Evolutionary conservation across 2,888 invertebrate species (phyloP).

Genomic region (Allophyes oxyacanthae): DNA sequence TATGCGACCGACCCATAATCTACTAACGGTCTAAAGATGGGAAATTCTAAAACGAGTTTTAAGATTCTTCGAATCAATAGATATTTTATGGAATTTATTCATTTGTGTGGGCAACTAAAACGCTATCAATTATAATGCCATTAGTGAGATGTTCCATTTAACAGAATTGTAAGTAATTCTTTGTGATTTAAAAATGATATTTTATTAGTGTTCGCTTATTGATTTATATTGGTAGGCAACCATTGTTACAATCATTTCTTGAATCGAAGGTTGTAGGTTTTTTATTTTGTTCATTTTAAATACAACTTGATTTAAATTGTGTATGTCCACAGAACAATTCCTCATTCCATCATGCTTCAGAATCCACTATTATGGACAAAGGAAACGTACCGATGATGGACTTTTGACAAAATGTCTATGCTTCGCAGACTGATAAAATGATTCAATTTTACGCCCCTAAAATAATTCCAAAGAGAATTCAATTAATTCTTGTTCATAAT

Average conservation of each 20-base stretch:
- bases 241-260: background rate
- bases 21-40: slow-evolving; percentile 2
- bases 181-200: background rate
- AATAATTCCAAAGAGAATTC: no score
- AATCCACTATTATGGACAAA: no score
- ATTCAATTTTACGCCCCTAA: no score
- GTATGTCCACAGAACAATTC: no score
- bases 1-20: slow-evolving; percentile 15
- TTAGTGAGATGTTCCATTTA: slow-evolving; percentile 5
- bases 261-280: no score
- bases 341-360: no score
- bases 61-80: background rate
- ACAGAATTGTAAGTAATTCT: slow-evolving; percentile 7
- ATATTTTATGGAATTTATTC: slow-evolving; percentile 11
- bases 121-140: slow-evolving; percentile 23
- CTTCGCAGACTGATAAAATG: no score
- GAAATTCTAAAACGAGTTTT: slow-evolving; percentile 21
- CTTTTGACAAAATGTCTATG: no score
- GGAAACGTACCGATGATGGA: no score
- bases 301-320: no score
- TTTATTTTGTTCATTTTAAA: no score
- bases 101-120: slow-evolving; percentile 12
- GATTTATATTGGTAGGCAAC: background rate
- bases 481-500: no score
- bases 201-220: background rate